phyloP scores from a whole-genome alignment of 2,888 invertebrate species.

The Torymus aiolomorphi region DNA sequence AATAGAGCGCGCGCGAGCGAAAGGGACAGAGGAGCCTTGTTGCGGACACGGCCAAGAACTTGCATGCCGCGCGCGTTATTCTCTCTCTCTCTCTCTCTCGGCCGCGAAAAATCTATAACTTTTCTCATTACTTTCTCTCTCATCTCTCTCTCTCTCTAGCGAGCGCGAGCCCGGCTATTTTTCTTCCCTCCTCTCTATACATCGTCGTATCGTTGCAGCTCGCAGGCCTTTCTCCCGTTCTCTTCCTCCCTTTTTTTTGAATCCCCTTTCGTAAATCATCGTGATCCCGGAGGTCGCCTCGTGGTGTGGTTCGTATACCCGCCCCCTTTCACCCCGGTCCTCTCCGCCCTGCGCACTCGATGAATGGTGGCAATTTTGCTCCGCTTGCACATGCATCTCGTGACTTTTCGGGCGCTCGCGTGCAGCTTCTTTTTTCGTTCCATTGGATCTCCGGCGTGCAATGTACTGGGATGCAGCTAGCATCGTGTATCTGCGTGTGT shows the following conservation, averaged over 20 bases:
- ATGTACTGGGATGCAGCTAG: too few relatives aligned
- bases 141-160: neutral
- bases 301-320: too few relatives aligned
- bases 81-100: constrained; percentile 22
- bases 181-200: constrained; percentile 19
- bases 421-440: neutral
- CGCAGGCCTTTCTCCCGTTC: neutral
- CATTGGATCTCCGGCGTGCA: neutral
- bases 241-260: neutral
- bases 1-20: neutral
- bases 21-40: constrained; percentile 12
- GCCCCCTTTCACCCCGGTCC: too few relatives aligned
- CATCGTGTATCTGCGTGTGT: too few relatives aligned
- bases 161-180: constrained; percentile 4
- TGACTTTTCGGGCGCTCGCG: neutral
- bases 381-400: neutral
- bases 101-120: too few relatives aligned
- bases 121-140: constrained; percentile 44
- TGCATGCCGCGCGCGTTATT: constrained; percentile 50
- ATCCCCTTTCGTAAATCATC: constrained; percentile 24
- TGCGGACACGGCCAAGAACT: constrained; percentile 45
- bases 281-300: neutral
- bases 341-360: neutral
- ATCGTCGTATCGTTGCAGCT: neutral
- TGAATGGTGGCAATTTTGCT: neutral